These are phyloP conservation scores for Morpho helenor DNA, from an alignment of 2,888 invertebrate species.

Conservation along the genomic window DNA sequence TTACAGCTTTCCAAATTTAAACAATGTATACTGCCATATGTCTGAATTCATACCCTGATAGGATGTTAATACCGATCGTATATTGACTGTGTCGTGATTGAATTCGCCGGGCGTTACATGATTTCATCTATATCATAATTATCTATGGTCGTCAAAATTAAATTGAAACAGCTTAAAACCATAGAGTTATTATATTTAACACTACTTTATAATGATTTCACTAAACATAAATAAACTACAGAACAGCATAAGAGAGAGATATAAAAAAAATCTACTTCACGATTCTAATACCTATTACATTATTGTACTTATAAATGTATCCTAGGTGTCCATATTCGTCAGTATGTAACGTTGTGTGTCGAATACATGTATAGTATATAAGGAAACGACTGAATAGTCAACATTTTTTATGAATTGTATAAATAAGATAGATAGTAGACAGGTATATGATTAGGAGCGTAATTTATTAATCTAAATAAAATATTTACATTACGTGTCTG, in stretches of 20 bases:
- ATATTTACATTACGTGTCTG: slow-evolving; percentile 16
- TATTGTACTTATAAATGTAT: slow-evolving; percentile 18
- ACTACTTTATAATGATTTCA: too few relatives aligned
- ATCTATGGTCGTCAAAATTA: too few relatives aligned
- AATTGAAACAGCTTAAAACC: too few relatives aligned
- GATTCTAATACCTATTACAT: slow-evolving; percentile 18
- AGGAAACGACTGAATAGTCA: slow-evolving; percentile 78
- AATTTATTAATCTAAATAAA: slow-evolving; percentile 38
- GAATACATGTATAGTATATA: slow-evolving; percentile 52
- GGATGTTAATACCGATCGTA: too few relatives aligned
- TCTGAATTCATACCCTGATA: too few relatives aligned
- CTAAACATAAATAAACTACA: not conserved
- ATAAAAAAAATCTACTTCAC: slow-evolving; percentile 18
- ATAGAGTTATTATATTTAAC: too few relatives aligned
- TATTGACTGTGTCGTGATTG: too few relatives aligned
- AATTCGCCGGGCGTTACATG: too few relatives aligned
- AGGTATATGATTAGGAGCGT: slow-evolving; percentile 42
- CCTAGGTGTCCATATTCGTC: slow-evolving; percentile 23
- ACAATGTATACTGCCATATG: too few relatives aligned
- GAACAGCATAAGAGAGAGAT: slow-evolving; percentile 19
- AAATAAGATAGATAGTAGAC: slow-evolving; percentile 50
- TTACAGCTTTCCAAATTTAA: too few relatives aligned
- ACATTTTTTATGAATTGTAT: slow-evolving; percentile 66
- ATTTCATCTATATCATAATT: too few relatives aligned
- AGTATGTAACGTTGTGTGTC: slow-evolving; percentile 28